These are phyloP conservation scores for Trichoplax adhaerens DNA, from an alignment of 37 sponge, comb jelly and placozoan species.

Conservation along the genomic window DNA sequence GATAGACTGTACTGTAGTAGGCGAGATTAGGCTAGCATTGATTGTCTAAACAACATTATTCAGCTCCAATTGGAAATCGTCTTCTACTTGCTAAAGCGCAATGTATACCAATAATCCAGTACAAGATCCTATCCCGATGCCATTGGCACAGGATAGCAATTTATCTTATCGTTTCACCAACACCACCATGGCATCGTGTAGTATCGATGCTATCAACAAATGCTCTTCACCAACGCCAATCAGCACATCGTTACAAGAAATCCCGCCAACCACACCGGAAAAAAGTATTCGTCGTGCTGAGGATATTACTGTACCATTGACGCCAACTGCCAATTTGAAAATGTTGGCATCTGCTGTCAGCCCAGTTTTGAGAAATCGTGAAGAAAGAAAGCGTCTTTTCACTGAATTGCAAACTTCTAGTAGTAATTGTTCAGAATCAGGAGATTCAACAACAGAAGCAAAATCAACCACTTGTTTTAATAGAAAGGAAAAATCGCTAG, in stretches of 20 bases:
- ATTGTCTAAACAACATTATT: no score
- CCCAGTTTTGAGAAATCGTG: conserved; percentile 20
- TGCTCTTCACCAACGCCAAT: no score
- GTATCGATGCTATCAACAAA: no score
- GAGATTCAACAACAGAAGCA: conserved; percentile 5
- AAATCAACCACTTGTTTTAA: conserved; percentile 4
- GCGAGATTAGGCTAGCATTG: no score
- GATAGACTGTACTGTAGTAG: no score
- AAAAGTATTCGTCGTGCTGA: neutral
- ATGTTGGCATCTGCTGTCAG: conserved; percentile 56
- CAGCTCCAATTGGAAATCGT: no score
- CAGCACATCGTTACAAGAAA: neutral
- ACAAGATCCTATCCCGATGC: no score
- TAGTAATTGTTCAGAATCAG: conserved; percentile 3
- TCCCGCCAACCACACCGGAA: neutral
- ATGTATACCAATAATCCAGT: no score
- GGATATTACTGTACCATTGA: conserved; percentile 31
- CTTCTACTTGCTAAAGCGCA: no score
- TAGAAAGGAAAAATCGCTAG: conserved; percentile 62
- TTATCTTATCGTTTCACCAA: no score
- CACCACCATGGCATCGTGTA: no score
- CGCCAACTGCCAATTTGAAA: conserved; percentile 76
- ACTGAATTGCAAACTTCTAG: neutral
- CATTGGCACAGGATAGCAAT: no score
- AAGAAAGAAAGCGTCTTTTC: conserved; percentile 8